These are phyloP conservation scores for Odocoileus hemionus DNA, from an alignment of 2,113 vertebrate species.

Conservation along the genomic window DNA sequence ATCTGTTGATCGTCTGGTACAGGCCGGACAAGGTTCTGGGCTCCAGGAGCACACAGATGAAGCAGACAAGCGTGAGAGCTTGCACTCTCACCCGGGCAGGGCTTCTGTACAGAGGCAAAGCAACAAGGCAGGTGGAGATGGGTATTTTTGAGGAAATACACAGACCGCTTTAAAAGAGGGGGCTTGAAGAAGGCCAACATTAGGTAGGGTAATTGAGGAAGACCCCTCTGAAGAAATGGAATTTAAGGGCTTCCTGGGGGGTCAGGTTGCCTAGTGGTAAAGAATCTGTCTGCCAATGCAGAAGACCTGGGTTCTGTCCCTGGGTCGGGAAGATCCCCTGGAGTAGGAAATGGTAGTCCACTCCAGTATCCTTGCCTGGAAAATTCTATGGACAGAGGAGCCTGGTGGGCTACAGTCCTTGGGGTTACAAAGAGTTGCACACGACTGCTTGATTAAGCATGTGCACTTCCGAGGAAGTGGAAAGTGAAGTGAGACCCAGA, in stretches of 20 bases:
- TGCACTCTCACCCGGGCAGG: accelerated
- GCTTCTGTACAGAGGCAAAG: background rate
- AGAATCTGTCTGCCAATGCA: background rate
- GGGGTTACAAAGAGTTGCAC: background rate
- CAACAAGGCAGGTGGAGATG: background rate
- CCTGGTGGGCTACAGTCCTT: background rate
- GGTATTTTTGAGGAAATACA: background rate
- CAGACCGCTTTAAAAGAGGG: background rate
- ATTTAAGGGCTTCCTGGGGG: background rate
- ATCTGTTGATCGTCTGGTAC: accelerated
- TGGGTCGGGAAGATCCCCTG: background rate
- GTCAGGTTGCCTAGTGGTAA: background rate
- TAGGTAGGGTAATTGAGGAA: background rate
- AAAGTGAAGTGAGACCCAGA: background rate
- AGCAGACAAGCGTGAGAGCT: accelerated
- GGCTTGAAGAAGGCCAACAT: background rate
- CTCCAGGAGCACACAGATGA: accelerated
- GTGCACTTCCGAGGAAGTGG: background rate
- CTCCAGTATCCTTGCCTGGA: background rate
- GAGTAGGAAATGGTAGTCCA: background rate
- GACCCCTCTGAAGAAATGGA: background rate
- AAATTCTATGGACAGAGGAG: background rate
- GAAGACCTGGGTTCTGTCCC: background rate
- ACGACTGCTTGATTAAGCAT: background rate
- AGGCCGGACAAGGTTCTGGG: accelerated